phyloP scores from a whole-genome alignment of 30 jellyfish, hydroid and myxozoan genomes.

The Hydra vulgaris region DNA sequence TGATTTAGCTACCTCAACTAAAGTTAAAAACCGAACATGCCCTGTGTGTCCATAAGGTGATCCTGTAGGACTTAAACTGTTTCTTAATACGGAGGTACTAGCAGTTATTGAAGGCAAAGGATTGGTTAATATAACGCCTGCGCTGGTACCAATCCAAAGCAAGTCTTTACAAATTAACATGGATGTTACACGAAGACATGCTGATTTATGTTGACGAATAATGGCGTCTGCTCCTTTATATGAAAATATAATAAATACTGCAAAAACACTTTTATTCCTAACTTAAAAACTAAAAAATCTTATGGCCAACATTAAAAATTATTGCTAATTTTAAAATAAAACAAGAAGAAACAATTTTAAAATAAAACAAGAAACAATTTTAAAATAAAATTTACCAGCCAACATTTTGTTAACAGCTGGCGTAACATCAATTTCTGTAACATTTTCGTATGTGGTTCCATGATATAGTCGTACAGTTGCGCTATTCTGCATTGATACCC shows the following conservation, averaged over 20 bases:
- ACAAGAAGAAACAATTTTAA: no score
- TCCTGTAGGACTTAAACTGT: constrained; percentile 91
- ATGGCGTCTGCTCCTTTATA: constrained; percentile 95
- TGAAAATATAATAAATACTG: background rate
- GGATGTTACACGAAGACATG: constrained; percentile 95
- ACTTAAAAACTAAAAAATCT: no score
- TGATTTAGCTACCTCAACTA: constrained; percentile 94
- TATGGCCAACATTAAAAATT: no score
- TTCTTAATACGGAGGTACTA: constrained; percentile 63
- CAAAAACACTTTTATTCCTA: no score
- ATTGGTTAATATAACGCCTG: constrained; percentile 92
- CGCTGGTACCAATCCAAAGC: constrained; percentile 98
- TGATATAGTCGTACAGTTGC: constrained; percentile 89
- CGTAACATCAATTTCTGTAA: constrained; percentile 89
- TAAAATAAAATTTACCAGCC: no score
- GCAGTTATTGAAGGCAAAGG: constrained; percentile 81
- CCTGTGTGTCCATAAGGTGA: constrained; percentile 99
- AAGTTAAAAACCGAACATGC: constrained; percentile 90
- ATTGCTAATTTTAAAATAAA: no score
- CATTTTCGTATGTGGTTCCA: constrained; percentile 77
- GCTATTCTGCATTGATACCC: constrained; percentile 95
- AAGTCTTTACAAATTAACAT: constrained; percentile 87
- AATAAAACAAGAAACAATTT: no score
- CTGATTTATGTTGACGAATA: constrained; percentile 94
- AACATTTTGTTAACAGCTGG: constrained; percentile 98